phyloP scores from a whole-genome alignment of 2,797 vertebrate genomes.

The Gobio occitaniae region DNA sequence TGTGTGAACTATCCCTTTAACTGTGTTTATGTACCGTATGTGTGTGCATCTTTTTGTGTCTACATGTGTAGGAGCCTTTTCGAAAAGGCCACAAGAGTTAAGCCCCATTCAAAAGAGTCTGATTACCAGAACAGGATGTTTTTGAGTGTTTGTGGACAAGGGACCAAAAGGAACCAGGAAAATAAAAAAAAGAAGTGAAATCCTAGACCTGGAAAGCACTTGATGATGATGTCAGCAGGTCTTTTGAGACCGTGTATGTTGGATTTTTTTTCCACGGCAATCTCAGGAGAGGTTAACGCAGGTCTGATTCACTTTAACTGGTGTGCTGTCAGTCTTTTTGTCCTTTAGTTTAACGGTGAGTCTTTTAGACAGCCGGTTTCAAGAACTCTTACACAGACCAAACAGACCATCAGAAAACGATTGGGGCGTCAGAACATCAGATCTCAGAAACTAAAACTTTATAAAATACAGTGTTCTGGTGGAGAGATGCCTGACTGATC shows the following conservation, averaged over 20 bases:
- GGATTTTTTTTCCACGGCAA: background rate
- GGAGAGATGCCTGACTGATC: constrained; percentile 17
- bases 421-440: background rate
- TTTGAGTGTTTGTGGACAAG: constrained; percentile 38
- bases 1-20: background rate
- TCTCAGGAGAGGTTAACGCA: constrained; percentile 31
- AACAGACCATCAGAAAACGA: constrained; percentile 21
- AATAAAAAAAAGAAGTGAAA: constrained; percentile 38
- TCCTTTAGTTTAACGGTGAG: constrained; percentile 13
- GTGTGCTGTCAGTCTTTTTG: constrained; percentile 32
- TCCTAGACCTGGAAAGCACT: constrained; percentile 3
- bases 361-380: constrained; percentile 19
- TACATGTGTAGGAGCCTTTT: constrained; percentile 7
- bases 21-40: background rate
- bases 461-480: background rate
- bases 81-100: constrained; percentile 29
- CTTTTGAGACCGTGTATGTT: constrained; percentile 17
- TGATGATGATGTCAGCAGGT: constrained; percentile 43
- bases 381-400: background rate
- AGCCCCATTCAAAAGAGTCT: constrained; percentile 42
- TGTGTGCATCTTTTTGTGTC: constrained; percentile 1
- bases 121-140: constrained; percentile 38
- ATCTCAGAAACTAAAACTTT: background rate
- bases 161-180: constrained; percentile 29
- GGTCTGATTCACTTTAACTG: constrained; percentile 25